A percentile compares a stretch with the other conserved stretches of the same genome.
phyloP scores from a whole-genome alignment of 1,140 invertebrate genomes.

The Stenopsyche tienmushanensis region DNA sequence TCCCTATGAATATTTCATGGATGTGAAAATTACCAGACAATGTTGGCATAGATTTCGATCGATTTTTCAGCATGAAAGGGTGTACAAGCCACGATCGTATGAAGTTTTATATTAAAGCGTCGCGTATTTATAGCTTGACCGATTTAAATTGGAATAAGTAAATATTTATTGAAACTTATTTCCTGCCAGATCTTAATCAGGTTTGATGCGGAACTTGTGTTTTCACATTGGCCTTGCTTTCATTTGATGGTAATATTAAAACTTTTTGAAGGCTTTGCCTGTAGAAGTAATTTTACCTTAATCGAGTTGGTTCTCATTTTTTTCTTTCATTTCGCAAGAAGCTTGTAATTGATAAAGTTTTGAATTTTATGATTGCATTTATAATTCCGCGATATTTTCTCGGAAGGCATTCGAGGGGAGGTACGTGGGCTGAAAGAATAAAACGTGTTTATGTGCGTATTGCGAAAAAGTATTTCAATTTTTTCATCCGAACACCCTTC shows the following conservation, averaged over 20 bases:
- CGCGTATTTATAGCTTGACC: no score
- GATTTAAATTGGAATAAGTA: no score
- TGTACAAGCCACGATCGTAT: no score
- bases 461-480: constrained; percentile 5
- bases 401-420: no score
- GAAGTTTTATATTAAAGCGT: no score
- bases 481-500: background rate
- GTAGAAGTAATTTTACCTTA: constrained; percentile 18
- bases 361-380: constrained; percentile 10
- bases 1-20: background rate
- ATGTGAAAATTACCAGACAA: background rate
- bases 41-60: no score
- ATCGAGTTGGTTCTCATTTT: constrained; percentile 19
- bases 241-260: constrained; percentile 16
- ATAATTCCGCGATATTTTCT: background rate
- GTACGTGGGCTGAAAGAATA: no score
- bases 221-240: constrained; percentile 1
- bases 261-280: constrained; percentile 8
- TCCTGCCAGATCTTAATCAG: no score
- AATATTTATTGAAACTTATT: no score
- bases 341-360: constrained; percentile 29
- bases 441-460: background rate
- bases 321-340: background rate
- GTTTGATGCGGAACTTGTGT: constrained; percentile 12
- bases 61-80: no score